Percentiles rank a stretch among this genome's conserved stretches.
Evolutionary conservation across 2,888 invertebrate genomes (phyloP).

Genomic region (Leuctra nigra): DNA sequence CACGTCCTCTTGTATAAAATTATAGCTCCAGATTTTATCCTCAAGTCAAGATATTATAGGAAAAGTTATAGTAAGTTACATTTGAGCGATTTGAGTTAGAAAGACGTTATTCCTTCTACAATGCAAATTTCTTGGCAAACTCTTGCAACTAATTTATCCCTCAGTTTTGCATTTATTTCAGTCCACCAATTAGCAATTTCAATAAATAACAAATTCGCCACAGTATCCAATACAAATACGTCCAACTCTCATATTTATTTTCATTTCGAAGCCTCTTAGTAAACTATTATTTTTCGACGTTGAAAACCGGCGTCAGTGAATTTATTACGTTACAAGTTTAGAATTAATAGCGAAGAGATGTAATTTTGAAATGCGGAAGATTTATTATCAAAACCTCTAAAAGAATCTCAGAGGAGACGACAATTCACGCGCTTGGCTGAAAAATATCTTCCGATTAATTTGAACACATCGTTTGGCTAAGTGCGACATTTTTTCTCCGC

Average conservation of each 20-base stretch:
- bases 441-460: conserved; percentile 16
- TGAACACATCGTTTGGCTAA: conserved; percentile 12
- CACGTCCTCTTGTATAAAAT: no score
- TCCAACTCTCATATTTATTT: background rate
- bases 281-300: background rate
- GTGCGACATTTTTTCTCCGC: conserved; percentile 17
- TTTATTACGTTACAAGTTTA: conserved; percentile 3
- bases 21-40: no score
- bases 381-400: background rate
- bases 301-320: background rate
- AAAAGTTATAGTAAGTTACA: no score
- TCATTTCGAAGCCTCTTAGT: background rate
- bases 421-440: background rate
- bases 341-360: background rate
- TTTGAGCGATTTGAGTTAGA: no score
- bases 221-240: background rate
- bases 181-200: background rate
- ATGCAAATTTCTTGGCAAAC: no score
- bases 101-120: no score
- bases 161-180: background rate
- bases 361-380: background rate
- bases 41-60: no score
- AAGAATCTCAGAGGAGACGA: background rate
- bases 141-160: no score
- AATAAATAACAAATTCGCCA: background rate